Evolutionary conservation across 2,888 invertebrate species (phyloP), one percentile per base, ranked within the genome.

Genomic region (Brassicogethes aeneus): DNA sequence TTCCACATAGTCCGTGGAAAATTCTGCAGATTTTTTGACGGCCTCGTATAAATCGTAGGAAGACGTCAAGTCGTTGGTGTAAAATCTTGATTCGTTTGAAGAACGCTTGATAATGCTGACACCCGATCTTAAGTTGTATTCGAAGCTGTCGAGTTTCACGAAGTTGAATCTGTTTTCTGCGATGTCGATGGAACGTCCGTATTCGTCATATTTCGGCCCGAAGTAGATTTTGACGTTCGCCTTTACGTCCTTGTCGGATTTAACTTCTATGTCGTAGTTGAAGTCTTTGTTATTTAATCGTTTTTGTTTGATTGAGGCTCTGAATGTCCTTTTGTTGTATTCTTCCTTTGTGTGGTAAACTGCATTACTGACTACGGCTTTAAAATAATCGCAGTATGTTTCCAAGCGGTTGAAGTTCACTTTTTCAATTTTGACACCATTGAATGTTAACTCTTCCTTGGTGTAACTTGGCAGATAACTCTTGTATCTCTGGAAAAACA

Each of bases 261-360:
- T 71, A 15, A 85, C 65, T 32, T 74, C 68, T 49, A 83, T 64
- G 42, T 71, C 72, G 47, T 80, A 71, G 41, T 69, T 71, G 72
- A 84, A 86, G 2, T 75, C 72, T 46, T 81, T 76, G 69, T 84
- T 80, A 66, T 82, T 81, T 23, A 86, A 68, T 51, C 85, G 81
- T 48, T 76, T 72, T 61, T 85, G 83, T 38, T 79, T 77, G 5
- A 79, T 75, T 50, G 75, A 69, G 52, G 76, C 74, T 35, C 71
- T 58, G 48, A 65, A 65, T 2, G 66, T 60, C 38, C 70, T 64
- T n/a, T 64, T 61, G 34, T 59, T 51, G 56, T 62, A 69, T 63
- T 75, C 70, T 17, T 74, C 69, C 16, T 66, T 59, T 39, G 64
- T 68, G 53, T 70, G 62, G 42, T 70, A 64, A 12, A 80, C 62